Evolutionary conservation across 2,888 invertebrate genomes (phyloP).

Genomic region (Masnerella sp.): DNA sequence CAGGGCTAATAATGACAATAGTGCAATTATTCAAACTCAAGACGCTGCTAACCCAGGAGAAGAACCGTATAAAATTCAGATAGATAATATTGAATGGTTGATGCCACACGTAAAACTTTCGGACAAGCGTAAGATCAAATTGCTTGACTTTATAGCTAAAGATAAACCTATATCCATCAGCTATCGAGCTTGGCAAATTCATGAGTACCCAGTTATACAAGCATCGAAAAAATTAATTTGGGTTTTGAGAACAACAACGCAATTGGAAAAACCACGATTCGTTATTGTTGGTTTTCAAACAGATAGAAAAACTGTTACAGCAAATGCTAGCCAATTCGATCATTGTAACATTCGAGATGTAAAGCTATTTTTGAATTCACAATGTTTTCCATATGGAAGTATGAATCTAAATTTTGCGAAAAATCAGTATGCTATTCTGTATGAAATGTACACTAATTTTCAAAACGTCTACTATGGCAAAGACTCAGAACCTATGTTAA

Average conservation of each 20-base stretch:
- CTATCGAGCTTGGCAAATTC: conserved; percentile 13
- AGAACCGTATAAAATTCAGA: too few relatives aligned
- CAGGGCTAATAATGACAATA: conserved; percentile 2
- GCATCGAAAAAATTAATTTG: conserved; percentile 1
- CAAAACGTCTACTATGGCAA: neutral
- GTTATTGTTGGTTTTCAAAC: conserved; percentile 13
- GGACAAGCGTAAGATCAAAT: conserved; percentile 3
- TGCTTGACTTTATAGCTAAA: conserved; percentile 13
- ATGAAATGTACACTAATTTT: neutral
- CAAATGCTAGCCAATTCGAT: conserved; percentile 49
- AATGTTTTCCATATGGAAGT: conserved; percentile 1
- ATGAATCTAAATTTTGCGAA: conserved; percentile 17
- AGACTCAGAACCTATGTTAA: neutral
- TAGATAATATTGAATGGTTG: conserved; percentile 11
- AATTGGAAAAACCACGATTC: conserved; percentile 34
- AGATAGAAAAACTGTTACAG: neutral
- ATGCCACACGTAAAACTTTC: conserved; percentile 17
- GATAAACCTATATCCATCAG: conserved; percentile 6
- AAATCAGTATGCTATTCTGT: neutral
- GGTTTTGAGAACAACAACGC: conserved; percentile 63
- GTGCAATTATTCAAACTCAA: conserved; percentile 4
- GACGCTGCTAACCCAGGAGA: neutral
- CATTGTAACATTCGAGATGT: conserved; percentile 24
- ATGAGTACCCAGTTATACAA: conserved; percentile 7
- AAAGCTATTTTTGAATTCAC: conserved; percentile 10